Percentiles rank a stretch among this genome's conserved stretches.
phyloP scores from a whole-genome alignment of 2,888 invertebrate species.

The Ferrisia virgata region DNA sequence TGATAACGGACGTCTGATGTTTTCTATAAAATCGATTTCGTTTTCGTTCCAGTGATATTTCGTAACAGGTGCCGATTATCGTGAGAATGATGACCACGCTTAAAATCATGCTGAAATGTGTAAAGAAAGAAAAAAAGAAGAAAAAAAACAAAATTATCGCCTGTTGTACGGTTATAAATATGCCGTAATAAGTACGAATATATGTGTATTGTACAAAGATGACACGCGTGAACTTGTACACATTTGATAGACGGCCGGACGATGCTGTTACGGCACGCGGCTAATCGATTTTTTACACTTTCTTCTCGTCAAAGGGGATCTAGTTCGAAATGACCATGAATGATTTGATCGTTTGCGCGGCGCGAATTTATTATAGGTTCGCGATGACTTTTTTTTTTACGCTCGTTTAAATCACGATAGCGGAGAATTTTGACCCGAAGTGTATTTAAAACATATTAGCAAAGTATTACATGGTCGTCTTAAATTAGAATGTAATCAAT shows the following conservation, averaged over 20 bases:
- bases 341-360: not conserved
- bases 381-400: not conserved
- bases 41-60: conserved; percentile 53
- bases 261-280: not conserved
- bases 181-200: too few relatives aligned
- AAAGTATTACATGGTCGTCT: conserved; percentile 23
- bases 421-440: not conserved
- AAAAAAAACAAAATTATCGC: too few relatives aligned
- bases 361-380: not conserved
- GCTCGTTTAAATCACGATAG: not conserved
- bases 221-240: conserved; percentile 24
- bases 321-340: not conserved
- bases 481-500: conserved; percentile 23
- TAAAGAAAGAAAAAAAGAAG: not conserved
- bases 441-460: not conserved
- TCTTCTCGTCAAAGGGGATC: not conserved
- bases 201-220: not conserved
- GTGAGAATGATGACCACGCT: conserved; percentile 59
- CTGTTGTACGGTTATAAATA: not conserved
- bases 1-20: conserved; percentile 48
- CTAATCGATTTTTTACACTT: conserved; percentile 15
- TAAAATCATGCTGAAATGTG: conserved; percentile 58
- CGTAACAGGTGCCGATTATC: conserved; percentile 68
- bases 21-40: conserved; percentile 44
- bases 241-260: not conserved